Conservation (phyloP, 2,888 invertebrate genomes). For the Pharmacophagus antenor region DNA sequence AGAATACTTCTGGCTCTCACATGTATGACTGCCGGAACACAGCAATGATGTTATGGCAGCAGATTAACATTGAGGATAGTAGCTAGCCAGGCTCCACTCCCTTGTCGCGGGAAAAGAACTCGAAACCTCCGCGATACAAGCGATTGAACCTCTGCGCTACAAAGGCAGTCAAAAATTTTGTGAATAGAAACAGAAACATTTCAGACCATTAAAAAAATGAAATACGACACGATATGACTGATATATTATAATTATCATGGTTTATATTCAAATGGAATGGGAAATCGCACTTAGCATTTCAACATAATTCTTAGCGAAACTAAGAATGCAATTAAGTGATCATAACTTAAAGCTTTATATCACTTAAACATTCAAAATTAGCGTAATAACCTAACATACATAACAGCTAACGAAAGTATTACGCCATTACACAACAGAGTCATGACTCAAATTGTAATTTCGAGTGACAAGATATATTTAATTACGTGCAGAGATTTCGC, state of each 20-base stretch:
- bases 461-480: constrained; percentile 53
- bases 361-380: background rate
- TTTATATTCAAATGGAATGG: constrained; percentile 1
- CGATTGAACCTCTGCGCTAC: too few relatives aligned
- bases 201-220: too few relatives aligned
- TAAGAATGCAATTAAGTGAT: background rate
- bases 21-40: too few relatives aligned
- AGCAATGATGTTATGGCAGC: too few relatives aligned
- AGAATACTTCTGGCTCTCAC: too few relatives aligned
- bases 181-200: too few relatives aligned
- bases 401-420: constrained; percentile 53
- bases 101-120: too few relatives aligned
- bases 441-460: constrained; percentile 40
- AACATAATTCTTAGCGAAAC: background rate
- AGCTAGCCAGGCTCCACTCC: too few relatives aligned
- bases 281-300: background rate
- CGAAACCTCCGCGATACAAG: too few relatives aligned
- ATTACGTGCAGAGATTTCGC: constrained; percentile 47
- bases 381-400: constrained; percentile 36
- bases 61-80: too few relatives aligned
- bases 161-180: too few relatives aligned
- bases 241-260: background rate
- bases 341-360: constrained; percentile 2
- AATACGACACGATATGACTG: too few relatives aligned
- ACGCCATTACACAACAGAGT: constrained; percentile 54